Percentiles rank a stretch among this genome's conserved stretches.
Conservation (phyloP, 2,888 invertebrate species). For the Drosophila demipolita region DNA sequence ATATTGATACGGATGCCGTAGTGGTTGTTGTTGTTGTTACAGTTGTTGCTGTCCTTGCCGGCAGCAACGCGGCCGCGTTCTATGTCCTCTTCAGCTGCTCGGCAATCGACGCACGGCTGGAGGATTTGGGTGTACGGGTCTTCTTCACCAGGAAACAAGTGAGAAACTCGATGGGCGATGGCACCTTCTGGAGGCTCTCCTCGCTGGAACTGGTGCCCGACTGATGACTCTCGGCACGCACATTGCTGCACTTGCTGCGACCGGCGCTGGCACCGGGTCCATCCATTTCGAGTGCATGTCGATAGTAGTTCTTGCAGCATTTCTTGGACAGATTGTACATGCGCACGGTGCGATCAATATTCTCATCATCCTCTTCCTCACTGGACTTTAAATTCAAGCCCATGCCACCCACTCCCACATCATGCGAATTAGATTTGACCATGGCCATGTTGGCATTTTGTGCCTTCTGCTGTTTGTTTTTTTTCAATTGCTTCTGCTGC, state of each 20-base stretch:
- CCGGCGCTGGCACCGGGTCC: conserved; percentile 52
- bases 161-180: conserved; percentile 83
- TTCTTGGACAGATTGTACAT: conserved; percentile 84
- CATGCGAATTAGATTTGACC: conserved; percentile 68
- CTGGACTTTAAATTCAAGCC: conserved; percentile 64
- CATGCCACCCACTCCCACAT: conserved; percentile 67
- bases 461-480: conserved; percentile 21
- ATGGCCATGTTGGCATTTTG: conserved; percentile 51
- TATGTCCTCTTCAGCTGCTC: conserved; percentile 78
- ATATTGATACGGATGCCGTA: conserved; percentile 30
- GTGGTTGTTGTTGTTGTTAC: conserved; percentile 30
- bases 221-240: conserved; percentile 56
- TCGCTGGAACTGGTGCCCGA: conserved; percentile 79
- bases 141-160: conserved; percentile 84
- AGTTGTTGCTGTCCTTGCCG: conserved; percentile 40
- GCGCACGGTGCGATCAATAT: conserved; percentile 82
- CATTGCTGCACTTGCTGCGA: conserved; percentile 59
- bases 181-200: conserved; percentile 83
- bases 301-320: conserved; percentile 83
- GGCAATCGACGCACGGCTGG: conserved; percentile 39
- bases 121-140: conserved; percentile 76
- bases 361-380: conserved; percentile 79
- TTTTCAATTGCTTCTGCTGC: conserved; percentile 34
- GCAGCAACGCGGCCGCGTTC: conserved; percentile 76
- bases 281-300: conserved; percentile 71